These are phyloP conservation scores for Spodoptera frugiperda DNA, from an alignment of 1,140 invertebrate genomes.

Conservation along the genomic window DNA sequence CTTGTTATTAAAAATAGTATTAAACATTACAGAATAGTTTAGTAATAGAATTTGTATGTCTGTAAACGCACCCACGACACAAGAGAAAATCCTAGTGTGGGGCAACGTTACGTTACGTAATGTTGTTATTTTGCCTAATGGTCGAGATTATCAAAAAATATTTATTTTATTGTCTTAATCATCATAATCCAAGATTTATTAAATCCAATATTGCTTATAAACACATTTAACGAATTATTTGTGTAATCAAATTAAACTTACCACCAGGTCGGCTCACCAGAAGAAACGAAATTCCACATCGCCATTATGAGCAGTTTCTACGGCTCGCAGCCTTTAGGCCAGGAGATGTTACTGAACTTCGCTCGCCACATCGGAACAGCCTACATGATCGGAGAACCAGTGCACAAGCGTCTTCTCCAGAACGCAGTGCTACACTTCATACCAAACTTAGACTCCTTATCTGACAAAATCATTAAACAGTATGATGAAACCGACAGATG, in stretches of 20 bases:
- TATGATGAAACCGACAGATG: slow-evolving; percentile 79
- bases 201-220: too few species aligned
- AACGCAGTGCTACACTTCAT: slow-evolving; percentile 93
- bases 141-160: too few species aligned
- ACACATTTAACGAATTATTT: background rate
- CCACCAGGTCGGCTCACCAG: slow-evolving; percentile 89
- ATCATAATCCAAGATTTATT: too few species aligned
- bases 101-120: too few species aligned
- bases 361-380: slow-evolving; percentile 93
- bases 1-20: too few species aligned
- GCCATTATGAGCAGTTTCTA: slow-evolving; percentile 94
- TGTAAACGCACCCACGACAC: too few species aligned
- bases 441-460: slow-evolving; percentile 89
- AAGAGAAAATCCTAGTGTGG: too few species aligned
- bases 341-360: slow-evolving; percentile 94
- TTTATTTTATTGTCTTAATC: too few species aligned
- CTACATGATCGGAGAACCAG: slow-evolving; percentile 88
- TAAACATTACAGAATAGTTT: too few species aligned
- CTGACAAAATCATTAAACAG: slow-evolving; percentile 80
- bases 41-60: too few species aligned
- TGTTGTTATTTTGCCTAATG: too few species aligned
- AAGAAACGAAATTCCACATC: slow-evolving; percentile 93
- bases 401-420: slow-evolving; percentile 88
- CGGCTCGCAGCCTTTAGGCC: slow-evolving; percentile 93
- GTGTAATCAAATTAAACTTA: background rate